Base-by-base conservation (phyloP, 2,797 vertebrate species). In the Rhinoraja longicauda region DNA sequence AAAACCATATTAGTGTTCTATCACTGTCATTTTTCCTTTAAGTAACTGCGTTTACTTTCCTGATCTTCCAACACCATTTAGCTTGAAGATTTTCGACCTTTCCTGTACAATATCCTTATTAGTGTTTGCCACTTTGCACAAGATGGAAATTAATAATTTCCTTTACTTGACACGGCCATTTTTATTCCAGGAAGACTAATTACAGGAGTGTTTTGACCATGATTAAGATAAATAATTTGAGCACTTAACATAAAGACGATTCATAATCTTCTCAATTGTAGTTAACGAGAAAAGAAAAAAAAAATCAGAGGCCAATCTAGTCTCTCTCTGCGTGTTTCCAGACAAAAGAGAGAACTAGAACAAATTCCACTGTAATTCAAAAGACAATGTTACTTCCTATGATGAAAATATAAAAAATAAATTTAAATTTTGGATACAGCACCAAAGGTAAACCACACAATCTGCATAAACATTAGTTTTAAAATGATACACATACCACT, bases 381-480 rank as follows among this genome's bases (percentile, higher is more conserved):
- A 75, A 29, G 39, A 92, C 72, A 70, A 90, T 91, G 90, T 91
- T 73, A 70, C 32, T 57, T 72, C 45, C 90, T 39, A 91, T 39
- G n/a, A 53, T 75, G 90, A 92, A 53, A 29, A 26, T 92, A 92
- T 88, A 88, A 88, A 92, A 92, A 92, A 92, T 92, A 75, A 72
- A 57, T 75, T 92, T 73, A 92, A 57, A 92, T 39, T 70, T 92
- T 92, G 39, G 36, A 26, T 75, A 92, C 90, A 92, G 72, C 90
- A 73, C 72, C 39, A 91, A 92, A 91, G 36, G 70, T 67, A 91
- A 91, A 75, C 36, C 39, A 72, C 36, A 92, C 90, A 92, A 72
- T 88, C 59, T 88, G 62, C 32, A 64, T 17, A 26, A 88, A 88
- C 84, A 84, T 72, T 90, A 92, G 70, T 62, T 45, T 73, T 92